Evolutionary conservation across 2,888 invertebrate genomes (phyloP).

Genomic region (Liposcelis brunnea): DNA sequence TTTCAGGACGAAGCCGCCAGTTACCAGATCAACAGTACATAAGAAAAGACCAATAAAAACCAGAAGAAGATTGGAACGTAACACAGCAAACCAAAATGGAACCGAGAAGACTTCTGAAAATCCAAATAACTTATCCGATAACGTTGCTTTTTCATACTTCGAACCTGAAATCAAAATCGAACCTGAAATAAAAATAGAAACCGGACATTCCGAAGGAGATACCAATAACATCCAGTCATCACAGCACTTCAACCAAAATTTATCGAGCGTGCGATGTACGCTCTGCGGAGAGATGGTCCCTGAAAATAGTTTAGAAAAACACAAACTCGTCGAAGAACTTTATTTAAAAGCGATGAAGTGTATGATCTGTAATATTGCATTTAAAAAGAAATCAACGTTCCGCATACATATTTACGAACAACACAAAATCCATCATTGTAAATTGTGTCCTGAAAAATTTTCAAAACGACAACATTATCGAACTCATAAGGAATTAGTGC

Average conservation of each 20-base stretch:
- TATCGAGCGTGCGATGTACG: neutral
- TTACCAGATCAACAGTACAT: no score
- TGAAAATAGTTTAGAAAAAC: conserved; percentile 1
- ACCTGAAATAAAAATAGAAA: neutral
- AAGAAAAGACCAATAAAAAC: no score
- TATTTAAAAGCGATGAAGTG: neutral
- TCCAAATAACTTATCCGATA: no score
- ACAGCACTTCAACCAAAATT: neutral
- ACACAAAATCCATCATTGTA: conserved; percentile 5
- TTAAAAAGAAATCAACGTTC: conserved; percentile 5
- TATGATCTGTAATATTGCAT: neutral
- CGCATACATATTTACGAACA: conserved; percentile 7
- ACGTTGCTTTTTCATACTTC: neutral
- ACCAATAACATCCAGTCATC: neutral
- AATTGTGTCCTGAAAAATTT: conserved; percentile 1
- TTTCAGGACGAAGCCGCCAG: no score
- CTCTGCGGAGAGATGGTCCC: conserved; percentile 6
- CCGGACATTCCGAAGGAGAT: neutral
- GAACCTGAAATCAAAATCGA: conserved; percentile 7
- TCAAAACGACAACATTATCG: conserved; percentile 1
- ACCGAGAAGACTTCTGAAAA: no score
- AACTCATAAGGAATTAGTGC: conserved; percentile 1
- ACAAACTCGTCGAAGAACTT: conserved; percentile 3
- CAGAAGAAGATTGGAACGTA: no score
- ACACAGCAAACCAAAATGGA: no score